Evolutionary conservation across 1,140 invertebrate genomes (phyloP).

Genomic region (Ips typographus): DNA sequence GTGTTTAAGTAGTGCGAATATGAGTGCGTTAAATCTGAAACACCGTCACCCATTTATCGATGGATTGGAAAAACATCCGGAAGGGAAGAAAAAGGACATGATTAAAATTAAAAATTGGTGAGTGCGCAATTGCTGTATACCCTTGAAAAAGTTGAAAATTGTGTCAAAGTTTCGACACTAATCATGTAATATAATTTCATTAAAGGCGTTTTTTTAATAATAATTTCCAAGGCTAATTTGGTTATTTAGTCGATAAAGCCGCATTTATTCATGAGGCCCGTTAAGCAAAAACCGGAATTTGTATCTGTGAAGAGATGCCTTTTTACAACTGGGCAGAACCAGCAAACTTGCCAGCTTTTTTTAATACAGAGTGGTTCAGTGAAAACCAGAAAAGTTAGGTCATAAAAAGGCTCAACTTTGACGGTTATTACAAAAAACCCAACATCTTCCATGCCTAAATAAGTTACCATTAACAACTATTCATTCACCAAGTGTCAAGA

Average conservation of each 20-base stretch:
- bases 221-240: constrained; percentile 2
- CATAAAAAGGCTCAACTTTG: too few species aligned
- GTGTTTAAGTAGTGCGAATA: constrained; percentile 4
- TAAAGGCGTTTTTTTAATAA: constrained; percentile 5
- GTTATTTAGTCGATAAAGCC: background rate
- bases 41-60: constrained; percentile 44
- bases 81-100: constrained; percentile 45
- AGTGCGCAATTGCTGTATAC: background rate
- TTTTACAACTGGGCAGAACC: too few species aligned
- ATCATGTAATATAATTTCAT: background rate
- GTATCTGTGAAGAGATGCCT: too few species aligned
- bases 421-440: too few species aligned
- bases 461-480: too few species aligned
- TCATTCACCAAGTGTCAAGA: too few species aligned
- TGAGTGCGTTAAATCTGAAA: constrained; percentile 28
- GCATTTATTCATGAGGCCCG: background rate
- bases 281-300: constrained; percentile 2
- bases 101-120: constrained; percentile 46
- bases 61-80: constrained; percentile 42
- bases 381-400: too few species aligned
- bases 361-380: too few species aligned
- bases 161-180: constrained; percentile 1
- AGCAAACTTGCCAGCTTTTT: too few species aligned
- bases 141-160: background rate
- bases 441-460: too few species aligned